phyloP scores from a whole-genome alignment of 1,140 invertebrate genomes.

The Halyomorpha halys region DNA sequence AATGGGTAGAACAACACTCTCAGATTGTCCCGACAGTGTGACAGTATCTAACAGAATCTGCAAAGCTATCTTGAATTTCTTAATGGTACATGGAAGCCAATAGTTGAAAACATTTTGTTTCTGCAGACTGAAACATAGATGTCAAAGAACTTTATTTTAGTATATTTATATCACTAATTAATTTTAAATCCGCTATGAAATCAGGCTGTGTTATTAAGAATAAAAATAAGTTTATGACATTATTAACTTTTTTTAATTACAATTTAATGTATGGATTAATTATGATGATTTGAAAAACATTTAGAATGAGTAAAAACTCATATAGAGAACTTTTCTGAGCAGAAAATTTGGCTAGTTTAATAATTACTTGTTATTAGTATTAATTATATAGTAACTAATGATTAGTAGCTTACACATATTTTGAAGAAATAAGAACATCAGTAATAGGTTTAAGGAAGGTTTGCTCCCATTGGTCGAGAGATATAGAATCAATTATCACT shows the following conservation, averaged over 20 bases:
- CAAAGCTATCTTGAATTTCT: conserved; percentile 25
- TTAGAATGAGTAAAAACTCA: too few species aligned
- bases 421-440: conserved; percentile 17
- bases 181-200: too few species aligned
- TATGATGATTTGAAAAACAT: too few species aligned
- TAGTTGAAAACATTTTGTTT: conserved; percentile 32
- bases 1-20: conserved; percentile 17
- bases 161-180: too few species aligned
- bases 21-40: background rate
- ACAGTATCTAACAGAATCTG: conserved; percentile 21
- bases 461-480: conserved; percentile 27
- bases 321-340: too few species aligned
- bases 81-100: conserved; percentile 29
- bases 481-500: conserved; percentile 25
- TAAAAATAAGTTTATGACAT: too few species aligned
- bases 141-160: background rate
- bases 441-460: conserved; percentile 27
- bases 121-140: conserved; percentile 21
- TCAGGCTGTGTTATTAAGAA: too few species aligned
- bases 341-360: too few species aligned
- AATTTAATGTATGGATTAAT: too few species aligned
- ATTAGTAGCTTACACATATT: conserved; percentile 19
- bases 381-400: too few species aligned
- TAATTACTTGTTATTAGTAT: too few species aligned
- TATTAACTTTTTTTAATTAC: too few species aligned